These are phyloP conservation scores for Moxostoma hubbsi DNA, from an alignment of 2,797 vertebrate genomes.

Conservation along the genomic window DNA sequence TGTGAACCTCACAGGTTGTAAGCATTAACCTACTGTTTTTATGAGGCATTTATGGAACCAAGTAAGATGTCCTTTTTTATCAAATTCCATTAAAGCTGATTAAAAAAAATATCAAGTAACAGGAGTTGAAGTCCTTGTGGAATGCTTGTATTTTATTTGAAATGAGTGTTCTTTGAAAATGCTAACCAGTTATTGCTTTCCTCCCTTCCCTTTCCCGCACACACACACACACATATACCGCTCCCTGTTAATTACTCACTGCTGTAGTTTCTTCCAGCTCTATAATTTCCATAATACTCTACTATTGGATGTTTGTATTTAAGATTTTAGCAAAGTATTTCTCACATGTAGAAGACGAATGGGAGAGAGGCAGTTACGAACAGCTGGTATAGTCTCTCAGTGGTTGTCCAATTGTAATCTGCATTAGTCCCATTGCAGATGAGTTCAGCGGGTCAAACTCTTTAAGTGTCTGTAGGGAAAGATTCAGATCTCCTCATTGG, in stretches of 20 bases:
- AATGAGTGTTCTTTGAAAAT: constrained; percentile 50
- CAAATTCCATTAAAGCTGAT: constrained; percentile 52
- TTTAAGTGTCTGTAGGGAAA: constrained; percentile 80
- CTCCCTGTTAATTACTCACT: constrained; percentile 47
- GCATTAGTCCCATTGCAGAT: constrained; percentile 79
- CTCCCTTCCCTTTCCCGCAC: constrained; percentile 24
- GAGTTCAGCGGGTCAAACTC: constrained; percentile 81
- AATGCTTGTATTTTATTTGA: constrained; percentile 46
- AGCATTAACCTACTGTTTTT: constrained; percentile 50
- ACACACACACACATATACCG: constrained; percentile 29
- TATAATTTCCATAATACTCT: constrained; percentile 34
- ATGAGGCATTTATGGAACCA: constrained; percentile 48
- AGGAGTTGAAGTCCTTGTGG: constrained; percentile 45
- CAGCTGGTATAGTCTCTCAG: constrained; percentile 77
- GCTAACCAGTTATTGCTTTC: constrained; percentile 47
- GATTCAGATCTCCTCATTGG: constrained; percentile 55
- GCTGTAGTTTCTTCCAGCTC: constrained; percentile 34
- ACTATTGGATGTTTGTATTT: constrained; percentile 33
- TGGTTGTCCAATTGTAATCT: constrained; percentile 80
- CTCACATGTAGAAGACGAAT: constrained; percentile 59
- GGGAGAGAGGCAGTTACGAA: constrained; percentile 50
- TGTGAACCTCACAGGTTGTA: constrained; percentile 52
- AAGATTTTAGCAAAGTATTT: background rate
- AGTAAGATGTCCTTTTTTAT: constrained; percentile 49
- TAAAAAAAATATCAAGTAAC: constrained; percentile 49